Conservation (phyloP, 2,113 vertebrate species). For the Chlorodrepanis virens region DNA sequence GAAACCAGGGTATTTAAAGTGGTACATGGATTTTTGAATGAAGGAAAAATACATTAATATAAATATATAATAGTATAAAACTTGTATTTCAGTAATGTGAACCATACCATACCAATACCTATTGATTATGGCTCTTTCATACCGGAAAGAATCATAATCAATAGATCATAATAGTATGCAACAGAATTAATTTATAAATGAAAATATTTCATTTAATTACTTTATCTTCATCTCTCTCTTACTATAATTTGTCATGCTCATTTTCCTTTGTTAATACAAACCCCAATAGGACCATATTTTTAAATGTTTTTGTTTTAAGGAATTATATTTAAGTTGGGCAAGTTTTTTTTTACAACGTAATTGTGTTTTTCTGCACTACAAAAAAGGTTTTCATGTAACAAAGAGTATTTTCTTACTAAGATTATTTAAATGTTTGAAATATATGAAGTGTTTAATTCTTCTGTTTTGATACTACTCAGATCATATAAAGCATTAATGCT, state of each 20-base stretch:
- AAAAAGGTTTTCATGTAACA: rapidly evolving
- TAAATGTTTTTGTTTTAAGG: neutral
- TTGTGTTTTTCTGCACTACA: neutral
- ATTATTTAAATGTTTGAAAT: neutral
- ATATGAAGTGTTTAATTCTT: neutral
- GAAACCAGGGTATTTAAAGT: neutral
- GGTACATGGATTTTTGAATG: neutral
- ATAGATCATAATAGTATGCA: neutral
- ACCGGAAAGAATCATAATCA: neutral
- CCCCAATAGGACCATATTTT: neutral
- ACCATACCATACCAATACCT: neutral
- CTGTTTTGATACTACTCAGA: neutral
- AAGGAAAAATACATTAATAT: neutral
- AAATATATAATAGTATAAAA: neutral
- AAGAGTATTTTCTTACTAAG: neutral
- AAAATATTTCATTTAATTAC: neutral
- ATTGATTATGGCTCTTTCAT: neutral
- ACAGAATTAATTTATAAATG: neutral
- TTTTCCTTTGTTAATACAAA: neutral
- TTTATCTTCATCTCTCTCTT: neutral
- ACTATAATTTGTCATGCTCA: neutral
- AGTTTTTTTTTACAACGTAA: neutral
- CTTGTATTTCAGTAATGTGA: neutral
- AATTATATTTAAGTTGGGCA: neutral
- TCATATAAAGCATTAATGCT: neutral